Conservation (phyloP, 2,797 vertebrate species). For the Todus mexicanus region DNA sequence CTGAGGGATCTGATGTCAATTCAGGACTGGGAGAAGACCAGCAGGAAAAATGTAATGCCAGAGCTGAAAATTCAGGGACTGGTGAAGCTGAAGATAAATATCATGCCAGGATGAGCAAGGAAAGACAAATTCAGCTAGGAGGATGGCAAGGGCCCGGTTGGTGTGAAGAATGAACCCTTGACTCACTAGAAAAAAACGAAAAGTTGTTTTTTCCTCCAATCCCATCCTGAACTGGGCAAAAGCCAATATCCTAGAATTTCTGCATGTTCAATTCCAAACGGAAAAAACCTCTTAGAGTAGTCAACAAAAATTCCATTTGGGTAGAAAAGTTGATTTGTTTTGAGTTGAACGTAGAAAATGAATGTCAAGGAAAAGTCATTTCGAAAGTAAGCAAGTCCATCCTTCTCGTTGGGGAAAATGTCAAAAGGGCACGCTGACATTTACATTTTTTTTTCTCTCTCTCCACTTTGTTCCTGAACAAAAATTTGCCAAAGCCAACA, state of each 20-base stretch:
- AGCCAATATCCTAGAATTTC: neutral
- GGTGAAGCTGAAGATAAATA: neutral
- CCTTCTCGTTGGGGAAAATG: conserved; percentile 53
- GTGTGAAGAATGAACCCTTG: neutral
- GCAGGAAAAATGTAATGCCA: neutral
- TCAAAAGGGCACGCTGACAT: conserved; percentile 62
- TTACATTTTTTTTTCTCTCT: conserved; percentile 42
- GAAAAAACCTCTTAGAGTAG: neutral
- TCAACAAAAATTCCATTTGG: neutral
- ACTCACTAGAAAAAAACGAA: neutral
- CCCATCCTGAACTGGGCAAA: neutral
- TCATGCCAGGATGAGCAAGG: neutral
- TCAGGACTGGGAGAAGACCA: neutral
- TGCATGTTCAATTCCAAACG: neutral
- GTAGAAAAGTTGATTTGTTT: conserved; percentile 47
- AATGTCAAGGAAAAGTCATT: conserved; percentile 63
- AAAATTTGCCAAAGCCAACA: conserved; percentile 67
- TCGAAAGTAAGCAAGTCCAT: conserved; percentile 38
- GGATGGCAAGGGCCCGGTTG: neutral
- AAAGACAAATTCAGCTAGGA: neutral
- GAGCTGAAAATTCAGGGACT: neutral
- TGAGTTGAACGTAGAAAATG: conserved; percentile 34
- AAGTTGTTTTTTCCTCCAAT: neutral
- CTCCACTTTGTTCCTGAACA: conserved; percentile 45
- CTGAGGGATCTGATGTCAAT: neutral